phyloP scores from a whole-genome alignment of 2,797 vertebrate species.

The Hirundo rustica region DNA sequence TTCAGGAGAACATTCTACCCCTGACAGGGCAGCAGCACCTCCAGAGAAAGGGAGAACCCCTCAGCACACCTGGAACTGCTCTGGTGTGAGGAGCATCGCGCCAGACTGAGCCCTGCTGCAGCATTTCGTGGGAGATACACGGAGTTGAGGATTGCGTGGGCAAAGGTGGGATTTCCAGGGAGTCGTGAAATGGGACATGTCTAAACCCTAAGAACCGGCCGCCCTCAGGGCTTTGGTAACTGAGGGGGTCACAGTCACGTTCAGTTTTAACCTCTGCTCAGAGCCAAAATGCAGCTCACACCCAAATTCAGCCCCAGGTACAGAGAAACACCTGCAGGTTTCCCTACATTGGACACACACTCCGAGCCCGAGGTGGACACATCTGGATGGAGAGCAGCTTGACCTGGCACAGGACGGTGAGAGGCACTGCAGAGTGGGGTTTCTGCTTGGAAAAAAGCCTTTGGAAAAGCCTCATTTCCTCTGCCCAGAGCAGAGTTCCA shows the following conservation, averaged over 20 bases:
- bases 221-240: too few species aligned
- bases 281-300: not conserved
- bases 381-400: not conserved
- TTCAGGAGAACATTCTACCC: not conserved
- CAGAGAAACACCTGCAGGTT: not conserved
- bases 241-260: not conserved
- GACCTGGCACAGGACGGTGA: not conserved
- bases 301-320: not conserved
- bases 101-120: rapidly evolving
- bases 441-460: not conserved
- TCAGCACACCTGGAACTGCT: rapidly evolving
- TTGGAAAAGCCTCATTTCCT: not conserved
- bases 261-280: not conserved
- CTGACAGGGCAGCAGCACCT: not conserved
- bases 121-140: rapidly evolving
- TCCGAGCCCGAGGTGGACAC: rapidly evolving
- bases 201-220: not conserved
- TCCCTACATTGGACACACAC: rapidly evolving
- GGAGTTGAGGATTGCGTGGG: not conserved
- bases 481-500: rapidly evolving
- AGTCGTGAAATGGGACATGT: rapidly evolving
- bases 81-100: rapidly evolving
- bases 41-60: not conserved
- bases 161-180: not conserved
- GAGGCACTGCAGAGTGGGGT: not conserved